phyloP scores from a whole-genome alignment of 2,888 invertebrate species.

The Cabera pusaria region DNA sequence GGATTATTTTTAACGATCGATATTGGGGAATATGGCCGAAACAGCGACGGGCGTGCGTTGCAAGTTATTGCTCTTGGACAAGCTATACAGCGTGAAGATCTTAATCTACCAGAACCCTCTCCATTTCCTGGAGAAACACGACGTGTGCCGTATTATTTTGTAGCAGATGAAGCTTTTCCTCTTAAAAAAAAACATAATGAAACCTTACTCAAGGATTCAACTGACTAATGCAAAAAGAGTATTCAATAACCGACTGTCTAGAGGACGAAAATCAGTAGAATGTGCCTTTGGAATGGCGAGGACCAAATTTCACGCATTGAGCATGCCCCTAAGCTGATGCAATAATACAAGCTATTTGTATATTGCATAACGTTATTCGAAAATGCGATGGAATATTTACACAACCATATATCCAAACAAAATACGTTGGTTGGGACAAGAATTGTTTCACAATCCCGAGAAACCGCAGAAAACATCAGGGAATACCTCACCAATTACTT shows the following conservation, averaged over 20 bases:
- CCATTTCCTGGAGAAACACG: slow-evolving; percentile 11
- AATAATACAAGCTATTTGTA: slow-evolving; percentile 5
- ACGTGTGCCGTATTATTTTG: slow-evolving; percentile 11
- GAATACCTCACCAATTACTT: slow-evolving; percentile 30
- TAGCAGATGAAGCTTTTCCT: slow-evolving; percentile 6
- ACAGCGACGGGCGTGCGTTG: slow-evolving; percentile 15
- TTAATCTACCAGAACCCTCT: slow-evolving; percentile 4
- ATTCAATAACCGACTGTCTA: neutral
- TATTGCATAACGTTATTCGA: slow-evolving; percentile 8
- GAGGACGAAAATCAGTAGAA: slow-evolving; percentile 1
- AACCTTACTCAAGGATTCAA: neutral
- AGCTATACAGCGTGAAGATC: slow-evolving; percentile 19
- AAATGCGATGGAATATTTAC: slow-evolving; percentile 26
- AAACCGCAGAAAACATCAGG: slow-evolving; percentile 26
- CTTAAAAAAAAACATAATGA: slow-evolving; percentile 6
- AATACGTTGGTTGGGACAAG: slow-evolving; percentile 1
- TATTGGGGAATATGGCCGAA: slow-evolving; percentile 21
- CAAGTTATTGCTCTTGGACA: slow-evolving; percentile 19
- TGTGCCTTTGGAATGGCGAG: neutral
- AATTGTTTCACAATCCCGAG: slow-evolving; percentile 22
- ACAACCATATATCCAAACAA: slow-evolving; percentile 16
- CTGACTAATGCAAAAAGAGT: slow-evolving; percentile 1
- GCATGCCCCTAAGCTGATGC: slow-evolving; percentile 12
- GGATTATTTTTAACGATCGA: slow-evolving; percentile 29
- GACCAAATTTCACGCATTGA: slow-evolving; percentile 19